phyloP scores from a whole-genome alignment of 2,888 invertebrate genomes.

The Drosophila rellima region DNA sequence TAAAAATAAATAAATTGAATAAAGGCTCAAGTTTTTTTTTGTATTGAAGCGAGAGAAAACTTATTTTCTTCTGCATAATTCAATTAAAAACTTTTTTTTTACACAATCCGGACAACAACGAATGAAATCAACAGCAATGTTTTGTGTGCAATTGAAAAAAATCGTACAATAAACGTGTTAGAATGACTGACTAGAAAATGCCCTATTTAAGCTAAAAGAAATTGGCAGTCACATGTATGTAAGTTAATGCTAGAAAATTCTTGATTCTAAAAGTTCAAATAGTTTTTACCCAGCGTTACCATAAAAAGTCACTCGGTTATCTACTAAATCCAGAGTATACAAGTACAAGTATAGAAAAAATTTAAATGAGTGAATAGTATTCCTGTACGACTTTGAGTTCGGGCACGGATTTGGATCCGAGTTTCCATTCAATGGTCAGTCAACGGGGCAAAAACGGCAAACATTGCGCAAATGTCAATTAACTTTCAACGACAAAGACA shows the following conservation, averaged over 20 bases:
- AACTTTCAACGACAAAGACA: slow-evolving; percentile 57
- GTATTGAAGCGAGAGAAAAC: slow-evolving; percentile 16
- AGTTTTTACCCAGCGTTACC: too few relatives aligned
- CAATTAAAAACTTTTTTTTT: slow-evolving; percentile 59
- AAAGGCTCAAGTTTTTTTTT: slow-evolving; percentile 4
- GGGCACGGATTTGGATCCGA: background rate
- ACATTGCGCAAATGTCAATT: slow-evolving; percentile 74
- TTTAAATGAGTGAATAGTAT: background rate
- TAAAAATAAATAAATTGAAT: slow-evolving; percentile 42
- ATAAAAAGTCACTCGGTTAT: background rate
- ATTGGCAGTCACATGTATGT: too few relatives aligned
- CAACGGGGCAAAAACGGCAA: slow-evolving; percentile 50
- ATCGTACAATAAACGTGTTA: slow-evolving; percentile 16
- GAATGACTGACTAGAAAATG: background rate
- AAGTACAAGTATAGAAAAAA: background rate
- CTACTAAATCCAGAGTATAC: background rate
- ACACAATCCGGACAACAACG: slow-evolving; percentile 19
- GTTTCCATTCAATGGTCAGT: slow-evolving; percentile 7
- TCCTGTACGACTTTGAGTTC: background rate
- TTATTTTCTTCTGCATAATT: slow-evolving; percentile 63
- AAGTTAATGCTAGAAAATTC: background rate
- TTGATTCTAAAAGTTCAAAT: background rate
- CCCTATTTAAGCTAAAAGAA: background rate
- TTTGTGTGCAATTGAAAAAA: slow-evolving; percentile 58
- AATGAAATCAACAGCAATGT: slow-evolving; percentile 24